phyloP scores from a whole-genome alignment of 2,113 vertebrate genomes.

The Cephalopterus ornatus region DNA sequence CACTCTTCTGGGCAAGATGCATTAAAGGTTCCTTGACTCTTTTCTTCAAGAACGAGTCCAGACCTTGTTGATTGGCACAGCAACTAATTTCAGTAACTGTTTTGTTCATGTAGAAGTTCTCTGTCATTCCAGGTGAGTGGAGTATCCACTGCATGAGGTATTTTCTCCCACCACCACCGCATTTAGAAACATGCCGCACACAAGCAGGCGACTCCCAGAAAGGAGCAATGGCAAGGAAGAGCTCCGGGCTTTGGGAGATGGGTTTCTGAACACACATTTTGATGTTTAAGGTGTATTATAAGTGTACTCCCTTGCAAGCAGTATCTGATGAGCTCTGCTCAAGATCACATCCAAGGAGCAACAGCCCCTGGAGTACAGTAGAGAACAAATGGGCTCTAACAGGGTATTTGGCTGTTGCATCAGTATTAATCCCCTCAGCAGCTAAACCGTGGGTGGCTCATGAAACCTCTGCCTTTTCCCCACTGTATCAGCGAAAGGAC shows the following conservation, averaged over 20 bases:
- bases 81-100: not conserved
- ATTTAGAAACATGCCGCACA: fast-evolving
- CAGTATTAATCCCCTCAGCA: conserved; percentile 9
- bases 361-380: not conserved
- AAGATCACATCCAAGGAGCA: not conserved
- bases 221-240: not conserved
- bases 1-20: not conserved
- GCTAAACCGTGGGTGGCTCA: conserved; percentile 1
- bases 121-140: not conserved
- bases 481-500: conserved; percentile 7
- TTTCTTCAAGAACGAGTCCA: not conserved
- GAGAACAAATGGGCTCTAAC: conserved; percentile 19
- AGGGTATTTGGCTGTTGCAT: conserved; percentile 6
- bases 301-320: not conserved
- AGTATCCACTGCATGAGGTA: fast-evolving
- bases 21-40: not conserved
- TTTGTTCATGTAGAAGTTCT: not conserved
- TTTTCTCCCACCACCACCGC: not conserved
- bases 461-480: conserved; percentile 48
- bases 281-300: not conserved
- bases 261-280: not conserved
- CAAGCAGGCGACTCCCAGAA: not conserved
- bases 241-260: not conserved
- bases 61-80: not conserved
- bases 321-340: not conserved